A percentile compares a stretch with the other conserved stretches of the same genome.
phyloP scores from a whole-genome alignment of 2,797 vertebrate genomes.

The Coluber constrictor region DNA sequence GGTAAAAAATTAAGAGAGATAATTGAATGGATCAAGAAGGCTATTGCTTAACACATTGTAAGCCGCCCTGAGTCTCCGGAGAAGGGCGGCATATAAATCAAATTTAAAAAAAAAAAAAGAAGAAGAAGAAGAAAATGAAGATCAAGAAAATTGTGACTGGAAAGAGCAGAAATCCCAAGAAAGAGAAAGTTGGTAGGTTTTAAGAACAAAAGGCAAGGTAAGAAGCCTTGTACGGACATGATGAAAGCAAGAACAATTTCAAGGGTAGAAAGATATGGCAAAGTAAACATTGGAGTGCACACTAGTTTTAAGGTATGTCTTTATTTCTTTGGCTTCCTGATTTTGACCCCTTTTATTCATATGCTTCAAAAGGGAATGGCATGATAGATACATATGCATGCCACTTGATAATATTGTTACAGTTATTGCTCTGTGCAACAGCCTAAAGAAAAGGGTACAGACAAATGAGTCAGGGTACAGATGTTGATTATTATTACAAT shows the following conservation, averaged over 20 bases:
- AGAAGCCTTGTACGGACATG: background rate
- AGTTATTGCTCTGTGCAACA: background rate
- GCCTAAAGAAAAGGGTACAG: background rate
- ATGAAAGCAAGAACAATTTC: background rate
- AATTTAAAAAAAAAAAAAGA: no score
- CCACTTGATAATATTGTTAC: background rate
- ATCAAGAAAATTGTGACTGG: background rate
- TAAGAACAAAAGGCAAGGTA: background rate
- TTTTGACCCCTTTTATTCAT: background rate
- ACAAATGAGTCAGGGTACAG: background rate
- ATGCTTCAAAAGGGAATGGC: background rate
- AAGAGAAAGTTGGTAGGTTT: background rate
- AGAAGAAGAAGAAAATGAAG: background rate
- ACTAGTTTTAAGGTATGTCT: background rate
- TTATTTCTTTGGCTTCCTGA: background rate
- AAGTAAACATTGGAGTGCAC: background rate
- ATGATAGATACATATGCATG: background rate
- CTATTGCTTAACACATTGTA: no score
- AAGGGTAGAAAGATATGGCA: background rate
- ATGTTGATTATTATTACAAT: background rate
- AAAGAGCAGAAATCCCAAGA: background rate
- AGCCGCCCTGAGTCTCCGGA: no score
- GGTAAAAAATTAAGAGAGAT: background rate
- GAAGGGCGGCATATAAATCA: no score
- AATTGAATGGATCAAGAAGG: background rate